Evolutionary conservation across 2,797 vertebrate species (phyloP).

Genomic region (Anolis apletophallus): DNA sequence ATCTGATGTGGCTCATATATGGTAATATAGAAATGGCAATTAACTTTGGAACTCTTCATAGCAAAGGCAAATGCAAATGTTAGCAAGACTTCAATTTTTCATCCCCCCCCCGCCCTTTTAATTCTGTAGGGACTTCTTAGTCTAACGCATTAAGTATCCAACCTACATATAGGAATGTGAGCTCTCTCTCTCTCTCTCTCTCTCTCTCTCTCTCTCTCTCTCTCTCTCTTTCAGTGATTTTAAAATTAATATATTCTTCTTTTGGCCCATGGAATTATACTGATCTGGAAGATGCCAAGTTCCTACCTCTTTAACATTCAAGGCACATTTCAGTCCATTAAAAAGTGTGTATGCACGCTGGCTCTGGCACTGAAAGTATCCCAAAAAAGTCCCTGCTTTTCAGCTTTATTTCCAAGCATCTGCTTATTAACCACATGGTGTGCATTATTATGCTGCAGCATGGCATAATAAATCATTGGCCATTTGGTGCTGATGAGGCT

Average conservation of each 20-base stretch:
- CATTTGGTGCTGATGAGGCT: slow-evolving; percentile 48
- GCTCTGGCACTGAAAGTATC: slow-evolving; percentile 55
- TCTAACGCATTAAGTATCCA: background rate
- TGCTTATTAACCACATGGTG: slow-evolving; percentile 63
- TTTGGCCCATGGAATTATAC: slow-evolving; percentile 55
- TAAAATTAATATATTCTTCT: slow-evolving; percentile 48
- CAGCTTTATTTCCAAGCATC: slow-evolving; percentile 45
- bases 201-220: background rate
- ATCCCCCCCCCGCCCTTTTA: background rate
- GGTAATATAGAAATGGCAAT: background rate
- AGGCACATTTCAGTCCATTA: slow-evolving; percentile 39
- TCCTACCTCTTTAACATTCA: slow-evolving; percentile 62
- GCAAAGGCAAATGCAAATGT: background rate
- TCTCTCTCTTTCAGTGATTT: background rate
- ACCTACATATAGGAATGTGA: background rate
- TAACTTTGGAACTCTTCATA: background rate
- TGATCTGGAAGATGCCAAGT: slow-evolving; percentile 55
- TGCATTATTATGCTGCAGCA: slow-evolving; percentile 43
- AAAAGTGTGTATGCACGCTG: background rate
- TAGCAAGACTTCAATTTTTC: slow-evolving; percentile 10
- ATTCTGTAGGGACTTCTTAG: slow-evolving; percentile 26
- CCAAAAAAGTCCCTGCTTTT: slow-evolving; percentile 45
- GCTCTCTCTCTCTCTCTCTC: background rate
- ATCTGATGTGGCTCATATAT: background rate
- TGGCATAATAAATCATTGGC: slow-evolving; percentile 67